Percentiles rank a stretch among this genome's conserved stretches.
These are phyloP conservation scores for Venturia canescens DNA, from an alignment of 1,140 invertebrate genomes.

Conservation along the genomic window DNA sequence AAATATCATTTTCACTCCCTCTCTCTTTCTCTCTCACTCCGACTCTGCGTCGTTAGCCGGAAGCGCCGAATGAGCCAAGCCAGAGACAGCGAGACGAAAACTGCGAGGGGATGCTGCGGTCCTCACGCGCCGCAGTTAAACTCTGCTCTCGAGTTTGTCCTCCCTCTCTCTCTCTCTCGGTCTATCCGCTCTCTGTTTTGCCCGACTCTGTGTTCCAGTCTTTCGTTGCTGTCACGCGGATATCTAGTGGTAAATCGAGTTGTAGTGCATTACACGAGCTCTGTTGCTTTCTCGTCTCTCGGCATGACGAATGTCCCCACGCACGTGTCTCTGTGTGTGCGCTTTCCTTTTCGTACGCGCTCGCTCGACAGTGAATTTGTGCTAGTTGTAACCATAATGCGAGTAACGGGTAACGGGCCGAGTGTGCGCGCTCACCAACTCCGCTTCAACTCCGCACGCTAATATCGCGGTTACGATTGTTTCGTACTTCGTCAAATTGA, in stretches of 20 bases:
- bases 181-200: neutral
- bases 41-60: slow-evolving; percentile 14
- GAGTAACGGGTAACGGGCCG: no score
- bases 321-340: no score
- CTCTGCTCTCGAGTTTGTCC: slow-evolving; percentile 36
- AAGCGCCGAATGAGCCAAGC: neutral
- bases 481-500: no score
- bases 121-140: neutral
- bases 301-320: neutral
- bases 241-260: slow-evolving; percentile 33
- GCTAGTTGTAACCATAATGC: no score
- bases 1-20: slow-evolving; percentile 40
- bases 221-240: neutral
- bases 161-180: neutral
- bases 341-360: no score
- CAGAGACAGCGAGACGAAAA: neutral
- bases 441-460: no score
- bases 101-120: neutral
- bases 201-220: neutral
- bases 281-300: neutral
- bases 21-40: slow-evolving; percentile 20
- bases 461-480: no score
- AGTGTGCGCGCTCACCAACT: no score
- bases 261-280: slow-evolving; percentile 14
- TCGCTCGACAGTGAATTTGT: no score